Conservation (phyloP, 2,797 vertebrate genomes). For the Phoebastria nigripes region DNA sequence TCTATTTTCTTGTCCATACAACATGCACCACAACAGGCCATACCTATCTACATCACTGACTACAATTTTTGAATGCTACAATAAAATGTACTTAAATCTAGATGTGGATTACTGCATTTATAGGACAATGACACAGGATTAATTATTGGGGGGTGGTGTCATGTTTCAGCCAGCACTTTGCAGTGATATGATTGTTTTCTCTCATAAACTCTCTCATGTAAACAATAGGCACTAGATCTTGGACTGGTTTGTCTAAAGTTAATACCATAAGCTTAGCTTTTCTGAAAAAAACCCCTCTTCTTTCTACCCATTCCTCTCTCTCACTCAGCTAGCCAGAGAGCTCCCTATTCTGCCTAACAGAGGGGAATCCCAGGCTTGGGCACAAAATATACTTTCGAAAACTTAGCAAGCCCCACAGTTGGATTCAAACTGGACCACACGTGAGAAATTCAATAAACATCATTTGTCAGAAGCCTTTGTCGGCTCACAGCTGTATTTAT, state of each 20-base stretch:
- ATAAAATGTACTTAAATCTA: background rate
- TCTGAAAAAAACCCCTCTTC: background rate
- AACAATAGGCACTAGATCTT: background rate
- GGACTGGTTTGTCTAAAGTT: background rate
- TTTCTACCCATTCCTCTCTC: background rate
- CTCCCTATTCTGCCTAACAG: background rate
- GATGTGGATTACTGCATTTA: background rate
- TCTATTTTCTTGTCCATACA: background rate
- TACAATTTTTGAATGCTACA: background rate
- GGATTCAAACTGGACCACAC: constrained; percentile 75
- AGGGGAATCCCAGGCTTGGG: constrained; percentile 34
- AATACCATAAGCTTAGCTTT: background rate
- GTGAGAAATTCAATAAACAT: constrained; percentile 80
- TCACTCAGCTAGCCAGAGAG: background rate
- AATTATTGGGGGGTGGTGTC: background rate
- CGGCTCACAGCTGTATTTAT: constrained; percentile 78
- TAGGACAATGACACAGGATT: background rate
- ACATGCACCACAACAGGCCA: background rate
- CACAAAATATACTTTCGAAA: constrained; percentile 39
- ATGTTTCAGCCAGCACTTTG: background rate
- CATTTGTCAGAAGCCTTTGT: constrained; percentile 78
- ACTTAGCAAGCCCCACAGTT: constrained; percentile 7
- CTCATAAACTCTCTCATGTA: background rate
- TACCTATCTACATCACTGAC: background rate
- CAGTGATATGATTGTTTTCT: background rate